phyloP scores from a whole-genome alignment of 2,113 vertebrate species.

The Sander lucioperca region DNA sequence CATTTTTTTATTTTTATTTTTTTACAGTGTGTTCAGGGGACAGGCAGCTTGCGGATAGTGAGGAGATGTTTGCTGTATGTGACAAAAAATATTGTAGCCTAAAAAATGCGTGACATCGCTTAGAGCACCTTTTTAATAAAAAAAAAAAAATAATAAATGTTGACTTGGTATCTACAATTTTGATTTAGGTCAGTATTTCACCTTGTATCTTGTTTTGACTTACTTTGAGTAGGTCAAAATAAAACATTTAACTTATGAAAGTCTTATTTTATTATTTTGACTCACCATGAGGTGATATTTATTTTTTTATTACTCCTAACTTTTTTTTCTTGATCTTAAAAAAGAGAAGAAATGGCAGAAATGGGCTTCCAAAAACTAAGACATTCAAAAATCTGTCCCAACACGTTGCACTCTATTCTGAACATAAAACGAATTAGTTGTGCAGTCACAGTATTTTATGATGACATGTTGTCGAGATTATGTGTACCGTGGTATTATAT shows the following conservation, averaged over 20 bases:
- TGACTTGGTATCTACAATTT: not conserved
- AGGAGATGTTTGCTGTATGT: too few relatives aligned
- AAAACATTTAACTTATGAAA: not conserved
- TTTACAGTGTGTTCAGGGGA: too few relatives aligned
- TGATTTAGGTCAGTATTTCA: not conserved
- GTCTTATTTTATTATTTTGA: not conserved
- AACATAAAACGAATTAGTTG: not conserved
- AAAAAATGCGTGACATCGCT: too few relatives aligned
- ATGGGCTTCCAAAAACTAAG: not conserved
- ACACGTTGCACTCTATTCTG: not conserved
- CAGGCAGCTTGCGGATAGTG: too few relatives aligned
- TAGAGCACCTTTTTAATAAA: too few relatives aligned
- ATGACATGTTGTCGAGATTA: not conserved
- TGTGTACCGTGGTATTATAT: conserved; percentile 3
- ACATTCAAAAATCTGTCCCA: not conserved
- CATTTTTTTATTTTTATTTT: too few relatives aligned
- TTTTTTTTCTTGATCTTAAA: not conserved
- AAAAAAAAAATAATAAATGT: not conserved
- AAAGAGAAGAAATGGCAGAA: not conserved
- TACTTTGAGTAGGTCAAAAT: not conserved
- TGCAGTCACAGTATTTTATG: not conserved
- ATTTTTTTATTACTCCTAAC: not conserved
- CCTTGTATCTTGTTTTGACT: not conserved
- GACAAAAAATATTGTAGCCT: too few relatives aligned
- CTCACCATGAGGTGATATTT: not conserved